Base-by-base conservation (phyloP, 1,140 invertebrate genomes). In the Andricus grossulariae region DNA sequence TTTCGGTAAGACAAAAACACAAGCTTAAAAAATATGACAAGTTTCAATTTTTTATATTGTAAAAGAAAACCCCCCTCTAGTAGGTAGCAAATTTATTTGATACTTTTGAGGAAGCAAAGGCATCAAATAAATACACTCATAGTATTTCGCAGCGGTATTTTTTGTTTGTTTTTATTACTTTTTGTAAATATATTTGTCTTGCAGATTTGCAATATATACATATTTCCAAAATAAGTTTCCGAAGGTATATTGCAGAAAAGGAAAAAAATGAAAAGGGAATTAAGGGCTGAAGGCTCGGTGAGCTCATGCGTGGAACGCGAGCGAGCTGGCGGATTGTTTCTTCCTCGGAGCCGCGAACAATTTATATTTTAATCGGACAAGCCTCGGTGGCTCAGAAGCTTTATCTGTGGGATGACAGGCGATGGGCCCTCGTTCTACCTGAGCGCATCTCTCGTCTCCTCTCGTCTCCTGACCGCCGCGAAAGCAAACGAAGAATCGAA, bases 401-500 rank as follows among this genome's bases (percentile, higher is more conserved):
- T 81, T 82, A 84, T 82, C 83, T 72, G 75, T 32, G 5, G 52
- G 74, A 80, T 77, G 79, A 82, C 83, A 84, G 81, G 71, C 83
- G 72, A 82, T 76, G 51, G 70, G 73, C 55, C 50, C 60, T 70
- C 66, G 73, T 74, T 57, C 70, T 73, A 57, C 21, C 21, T 21
- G 25, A 15, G n/a, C 50, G 21, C 66, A 39, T 45, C 25, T 16
- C 71, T 19, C 19, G 18, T n/a, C 72, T 11, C 72, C 54, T 73
- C 72, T 66, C 55, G 12, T 45, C 6, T 49, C 32, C 71, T 51
- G n/a, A 72, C 32, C 70, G 25, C 25, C 25, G 25, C 25, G 25
- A 57, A 75, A 57, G 12, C 60, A 52, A 50, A 71, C 72, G 74
- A 11, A 25, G 18, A 15, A 57, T 15, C 1, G 71, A 72, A 54